These are phyloP conservation scores for Conger conger DNA, from an alignment of 2,113 vertebrate species.

Conservation along the genomic window DNA sequence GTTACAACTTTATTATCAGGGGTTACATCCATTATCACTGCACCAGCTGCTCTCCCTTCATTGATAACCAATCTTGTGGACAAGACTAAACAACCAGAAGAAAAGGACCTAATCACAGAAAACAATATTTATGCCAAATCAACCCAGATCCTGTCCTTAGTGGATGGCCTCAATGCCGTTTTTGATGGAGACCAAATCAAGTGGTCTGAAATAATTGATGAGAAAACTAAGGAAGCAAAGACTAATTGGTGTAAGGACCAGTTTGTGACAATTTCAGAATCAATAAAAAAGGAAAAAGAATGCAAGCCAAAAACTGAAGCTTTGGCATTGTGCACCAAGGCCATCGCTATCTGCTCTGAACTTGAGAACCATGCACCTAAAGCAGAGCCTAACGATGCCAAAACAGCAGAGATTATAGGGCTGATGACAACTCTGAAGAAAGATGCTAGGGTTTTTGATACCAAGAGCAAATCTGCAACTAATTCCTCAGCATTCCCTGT, in stretches of 20 bases:
- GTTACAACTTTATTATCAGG: not conserved
- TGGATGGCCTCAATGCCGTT: not conserved
- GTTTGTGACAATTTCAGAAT: not conserved
- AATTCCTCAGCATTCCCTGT: slow-evolving; percentile 24
- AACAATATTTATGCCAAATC: slow-evolving; percentile 32
- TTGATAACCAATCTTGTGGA: not conserved
- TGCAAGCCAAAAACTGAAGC: slow-evolving; percentile 12
- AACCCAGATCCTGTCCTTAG: not conserved
- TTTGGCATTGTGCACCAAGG: slow-evolving; percentile 6
- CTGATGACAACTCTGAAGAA: slow-evolving; percentile 8
- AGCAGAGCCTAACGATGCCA: not conserved
- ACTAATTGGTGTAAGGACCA: not conserved
- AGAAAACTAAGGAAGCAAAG: not conserved
- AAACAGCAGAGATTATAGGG: not conserved
- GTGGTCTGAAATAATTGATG: slow-evolving; percentile 31
- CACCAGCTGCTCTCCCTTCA: not conserved
- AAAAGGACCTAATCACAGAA: not conserved
- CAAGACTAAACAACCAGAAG: not conserved
- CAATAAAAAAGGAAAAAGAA: slow-evolving; percentile 4
- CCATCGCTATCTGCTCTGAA: slow-evolving; percentile 28
- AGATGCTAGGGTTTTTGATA: slow-evolving; percentile 27
- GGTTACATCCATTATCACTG: not conserved
- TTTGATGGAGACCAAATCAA: not conserved
- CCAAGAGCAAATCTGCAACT: slow-evolving; percentile 29
- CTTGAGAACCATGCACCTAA: slow-evolving; percentile 24